A percentile compares a stretch with the other conserved stretches of the same genome.
Conservation (phyloP, 2,113 vertebrate genomes). For the Gallinago paraguaiae region DNA sequence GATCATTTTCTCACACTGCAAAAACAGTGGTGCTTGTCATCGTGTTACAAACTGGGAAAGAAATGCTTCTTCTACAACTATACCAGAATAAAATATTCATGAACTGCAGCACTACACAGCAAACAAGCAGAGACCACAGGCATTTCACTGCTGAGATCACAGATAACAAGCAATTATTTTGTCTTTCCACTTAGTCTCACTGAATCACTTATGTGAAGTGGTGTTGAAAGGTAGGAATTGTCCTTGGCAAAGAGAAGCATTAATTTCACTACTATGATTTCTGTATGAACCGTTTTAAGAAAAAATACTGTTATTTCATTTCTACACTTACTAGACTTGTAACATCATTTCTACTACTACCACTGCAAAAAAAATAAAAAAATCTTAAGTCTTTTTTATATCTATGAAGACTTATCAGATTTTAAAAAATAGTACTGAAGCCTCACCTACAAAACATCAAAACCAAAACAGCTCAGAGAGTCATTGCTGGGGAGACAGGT, state of each 20-base stretch:
- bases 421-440: background rate
- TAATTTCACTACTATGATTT: background rate
- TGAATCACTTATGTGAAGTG: background rate
- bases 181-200: background rate
- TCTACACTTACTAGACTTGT: background rate
- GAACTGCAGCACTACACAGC: constrained; percentile 30
- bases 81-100: constrained; percentile 59
- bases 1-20: background rate
- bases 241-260: background rate
- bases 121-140: constrained; percentile 15
- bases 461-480: background rate
- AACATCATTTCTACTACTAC: background rate
- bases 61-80: background rate
- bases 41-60: background rate
- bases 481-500: accelerated
- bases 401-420: background rate
- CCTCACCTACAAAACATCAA: background rate
- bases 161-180: constrained; percentile 26
- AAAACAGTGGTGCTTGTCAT: background rate
- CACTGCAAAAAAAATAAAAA: background rate
- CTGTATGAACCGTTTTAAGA: background rate
- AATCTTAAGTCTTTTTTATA: background rate
- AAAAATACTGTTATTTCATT: background rate
- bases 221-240: background rate
- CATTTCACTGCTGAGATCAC: constrained; percentile 34